Base-by-base conservation (phyloP, 2,888 invertebrate genomes). In the Eurytoma adleriae region DNA sequence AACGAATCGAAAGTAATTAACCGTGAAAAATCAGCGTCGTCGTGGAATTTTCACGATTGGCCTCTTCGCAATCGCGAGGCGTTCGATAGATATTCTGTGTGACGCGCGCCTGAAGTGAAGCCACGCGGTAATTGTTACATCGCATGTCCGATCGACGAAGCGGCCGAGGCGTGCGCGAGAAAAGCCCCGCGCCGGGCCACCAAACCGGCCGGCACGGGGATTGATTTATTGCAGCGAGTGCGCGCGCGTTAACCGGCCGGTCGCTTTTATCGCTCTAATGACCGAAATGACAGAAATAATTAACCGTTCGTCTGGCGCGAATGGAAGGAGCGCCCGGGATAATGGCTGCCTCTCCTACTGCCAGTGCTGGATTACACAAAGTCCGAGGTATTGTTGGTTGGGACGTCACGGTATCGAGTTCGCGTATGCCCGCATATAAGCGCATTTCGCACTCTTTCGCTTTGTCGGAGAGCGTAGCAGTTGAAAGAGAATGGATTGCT, bases 91-190 rank as follows among this genome's bases (percentile, higher is more conserved):
- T 86, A 87, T 86, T 86, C 83, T 71, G 85, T 85, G 83, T 83
- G 86, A 86, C 84, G 77, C 84, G 82, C 10, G 52, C 84, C 79
- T 83, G 82, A 81, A 83, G 86, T 84, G 84, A 12, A 54, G 54
- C 30, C 0, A 3, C 83, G 79, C 84, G 84, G 87, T 88, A 88
- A 88, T 89, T 88, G 89, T 88, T 88, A 88, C 86, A 88, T 88
- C 85, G 88, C 88, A 86, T 89, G 88, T 88, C 87, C 85, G 88
- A 87, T 86, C 86, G 83, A 83, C 85, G 85, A 85, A 86, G 84
- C 83, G 83, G 81, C 76, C 68, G 50, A 69, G 54, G 67, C 48
- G 68, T 78, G 74, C 73, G 83, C 80, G 78, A 59, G 67, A 70
- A 20, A n/a, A n/a, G n/a, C n/a, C n/a, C n/a, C n/a, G n/a, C n/a